Base-by-base conservation (phyloP, 2,797 vertebrate species). In the Antrozous pallidus region DNA sequence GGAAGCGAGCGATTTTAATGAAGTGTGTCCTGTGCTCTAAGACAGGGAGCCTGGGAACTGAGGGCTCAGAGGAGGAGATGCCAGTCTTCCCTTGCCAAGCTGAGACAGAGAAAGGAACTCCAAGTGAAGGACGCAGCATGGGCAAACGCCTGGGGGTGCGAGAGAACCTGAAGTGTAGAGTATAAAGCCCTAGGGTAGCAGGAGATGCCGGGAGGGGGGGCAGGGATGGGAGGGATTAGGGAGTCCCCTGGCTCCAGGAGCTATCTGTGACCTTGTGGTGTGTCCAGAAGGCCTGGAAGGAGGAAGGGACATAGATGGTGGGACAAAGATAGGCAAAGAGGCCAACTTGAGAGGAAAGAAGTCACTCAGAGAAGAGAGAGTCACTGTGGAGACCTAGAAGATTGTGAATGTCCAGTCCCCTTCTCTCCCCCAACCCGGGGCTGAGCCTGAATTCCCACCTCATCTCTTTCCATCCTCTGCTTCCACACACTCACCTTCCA, bases 401-500 rank as follows among this genome's bases (percentile, higher is more conserved):
- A 42, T 45, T 31, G 12, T 14, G 6, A 9, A 12, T 18, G 22
- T 28, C 42, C 49, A 42, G 40, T 40, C 8, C 20, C 0, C 58
- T n/a, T 42, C n/a, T 18, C 61, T 42, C 18, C 36, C 42, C 36
- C 3, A 0, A 6, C 16, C 18, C 33, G 56, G 13, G 70, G 2
- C 18, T 1, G 4, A 40, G 24, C 8, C 71, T 38, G 36, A 4
- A 13, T 6, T 20, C 67, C 22, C 2, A 8, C 17, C 24, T 31
- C 6, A 5, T 26, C 69, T 47, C 49, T 63, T 45, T 16, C 65
- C 20, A 12, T 18, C 36, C 38, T 26, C 24, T 33, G 24, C 22
- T 26, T 31, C 18, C 4, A 4, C 2, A 0, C 2, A 28, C 67
- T 24, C 69, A 28, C 24, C n/a, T 40, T 6, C 7, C 0, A 0